Conservation (phyloP, 2,113 vertebrate species). For the Onychostruthus taczanowskii region DNA sequence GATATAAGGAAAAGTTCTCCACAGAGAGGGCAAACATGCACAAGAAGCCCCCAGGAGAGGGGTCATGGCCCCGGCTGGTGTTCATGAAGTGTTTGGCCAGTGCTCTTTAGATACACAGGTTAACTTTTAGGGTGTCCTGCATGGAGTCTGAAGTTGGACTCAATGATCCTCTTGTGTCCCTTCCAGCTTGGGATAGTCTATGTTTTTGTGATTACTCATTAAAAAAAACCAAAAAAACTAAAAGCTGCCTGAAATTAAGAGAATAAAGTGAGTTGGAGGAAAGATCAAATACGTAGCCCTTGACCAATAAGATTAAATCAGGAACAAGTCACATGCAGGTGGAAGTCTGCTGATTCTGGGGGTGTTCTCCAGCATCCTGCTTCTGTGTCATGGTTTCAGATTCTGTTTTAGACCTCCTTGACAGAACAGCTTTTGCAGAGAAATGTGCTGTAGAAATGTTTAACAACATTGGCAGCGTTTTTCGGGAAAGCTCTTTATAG, state of each 20-base stretch:
- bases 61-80: too few species aligned
- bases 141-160: not conserved
- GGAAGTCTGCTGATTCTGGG: not conserved
- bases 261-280: not conserved
- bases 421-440: not conserved
- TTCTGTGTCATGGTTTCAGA: not conserved
- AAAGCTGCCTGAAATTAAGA: not conserved
- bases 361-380: not conserved
- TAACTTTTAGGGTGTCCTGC: not conserved
- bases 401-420: not conserved
- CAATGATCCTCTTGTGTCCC: accelerated
- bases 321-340: not conserved
- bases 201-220: not conserved
- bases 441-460: not conserved
- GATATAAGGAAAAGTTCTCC: not conserved
- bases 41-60: not conserved
- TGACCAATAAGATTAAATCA: not conserved
- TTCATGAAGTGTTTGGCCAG: not conserved
- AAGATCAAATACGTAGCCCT: not conserved
- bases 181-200: not conserved
- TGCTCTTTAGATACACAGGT: not conserved
- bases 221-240: not conserved
- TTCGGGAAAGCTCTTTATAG: not conserved
- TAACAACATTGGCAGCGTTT: not conserved
- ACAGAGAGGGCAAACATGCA: not conserved